A percentile compares a stretch with the other conserved stretches of the same genome.
phyloP scores from a whole-genome alignment of 2,888 invertebrate species.

The Pristionchus exspectatus region DNA sequence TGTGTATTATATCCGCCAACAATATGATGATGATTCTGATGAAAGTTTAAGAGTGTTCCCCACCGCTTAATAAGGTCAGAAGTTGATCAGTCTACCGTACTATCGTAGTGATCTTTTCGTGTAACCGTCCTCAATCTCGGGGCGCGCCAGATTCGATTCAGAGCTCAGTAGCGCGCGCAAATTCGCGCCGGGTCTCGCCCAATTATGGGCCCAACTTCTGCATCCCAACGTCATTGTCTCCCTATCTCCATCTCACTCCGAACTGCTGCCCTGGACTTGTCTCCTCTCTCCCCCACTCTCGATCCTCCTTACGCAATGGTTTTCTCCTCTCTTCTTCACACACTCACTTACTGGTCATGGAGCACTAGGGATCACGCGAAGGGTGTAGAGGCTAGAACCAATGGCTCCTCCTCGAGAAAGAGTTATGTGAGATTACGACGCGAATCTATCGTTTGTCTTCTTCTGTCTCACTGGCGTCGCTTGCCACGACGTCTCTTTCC shows the following conservation, averaged over 20 bases:
- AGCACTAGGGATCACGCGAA: not conserved
- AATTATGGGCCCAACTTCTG: not conserved
- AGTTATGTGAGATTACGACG: constrained; percentile 39
- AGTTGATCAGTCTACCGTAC: no score
- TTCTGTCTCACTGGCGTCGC: not conserved
- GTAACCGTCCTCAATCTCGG: not conserved
- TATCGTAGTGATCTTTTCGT: not conserved
- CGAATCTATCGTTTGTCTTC: constrained; percentile 44
- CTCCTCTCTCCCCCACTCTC: not conserved
- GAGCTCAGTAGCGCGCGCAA: not conserved
- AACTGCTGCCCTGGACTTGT: constrained; percentile 12
- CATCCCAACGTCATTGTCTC: constrained; percentile 20
- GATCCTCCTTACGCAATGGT: not conserved
- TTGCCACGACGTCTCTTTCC: not conserved
- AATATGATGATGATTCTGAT: no score
- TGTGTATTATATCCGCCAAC: no score
- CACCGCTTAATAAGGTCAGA: no score
- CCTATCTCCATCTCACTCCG: constrained; percentile 4
- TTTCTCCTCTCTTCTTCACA: not conserved
- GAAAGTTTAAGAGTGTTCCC: no score
- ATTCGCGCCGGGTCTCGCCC: not conserved
- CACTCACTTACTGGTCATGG: not conserved
- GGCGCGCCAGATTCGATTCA: not conserved
- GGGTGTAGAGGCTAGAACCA: not conserved
- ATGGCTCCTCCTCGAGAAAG: not conserved